Evolutionary conservation across 2,797 vertebrate genomes (phyloP).

Genomic region (Darevskia nairensis): DNA sequence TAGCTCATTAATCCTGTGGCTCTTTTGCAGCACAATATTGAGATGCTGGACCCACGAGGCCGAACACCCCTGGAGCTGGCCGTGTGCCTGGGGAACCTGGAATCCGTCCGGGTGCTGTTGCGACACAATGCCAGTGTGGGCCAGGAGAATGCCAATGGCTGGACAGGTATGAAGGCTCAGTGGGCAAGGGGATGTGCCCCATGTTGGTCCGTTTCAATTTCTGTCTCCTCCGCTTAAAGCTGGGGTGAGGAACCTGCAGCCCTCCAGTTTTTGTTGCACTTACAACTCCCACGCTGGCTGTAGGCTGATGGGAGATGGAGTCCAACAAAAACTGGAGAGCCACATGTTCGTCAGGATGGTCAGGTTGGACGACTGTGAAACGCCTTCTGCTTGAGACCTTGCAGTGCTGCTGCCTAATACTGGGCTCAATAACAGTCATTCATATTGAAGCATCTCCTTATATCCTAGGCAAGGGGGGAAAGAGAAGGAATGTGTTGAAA

Average conservation of each 20-base stretch:
- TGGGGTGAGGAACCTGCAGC: too few species aligned
- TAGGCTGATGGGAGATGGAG: too few species aligned
- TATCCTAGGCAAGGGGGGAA: background rate
- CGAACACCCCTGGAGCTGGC: conserved; percentile 92
- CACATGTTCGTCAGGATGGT: background rate
- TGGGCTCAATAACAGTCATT: background rate
- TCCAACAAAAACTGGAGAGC: too few species aligned
- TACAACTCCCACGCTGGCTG: too few species aligned
- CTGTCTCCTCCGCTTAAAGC: background rate
- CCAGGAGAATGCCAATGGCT: conserved; percentile 87
- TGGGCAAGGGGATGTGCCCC: too few species aligned
- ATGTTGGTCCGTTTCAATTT: background rate
- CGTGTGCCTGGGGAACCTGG: conserved; percentile 92
- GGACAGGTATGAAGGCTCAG: conserved; percentile 84
- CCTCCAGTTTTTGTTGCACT: too few species aligned
- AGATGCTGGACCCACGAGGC: conserved; percentile 88
- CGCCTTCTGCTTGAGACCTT: background rate
- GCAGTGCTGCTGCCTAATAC: background rate
- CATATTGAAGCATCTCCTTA: conserved; percentile 2
- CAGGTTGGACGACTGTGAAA: background rate
- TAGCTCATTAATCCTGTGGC: background rate
- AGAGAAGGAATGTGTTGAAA: background rate
- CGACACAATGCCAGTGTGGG: conserved; percentile 88
- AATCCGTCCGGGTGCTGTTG: conserved; percentile 89
- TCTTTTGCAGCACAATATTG: conserved; percentile 84